phyloP scores from a whole-genome alignment of 2,888 invertebrate species.

The Macaria notata region DNA sequence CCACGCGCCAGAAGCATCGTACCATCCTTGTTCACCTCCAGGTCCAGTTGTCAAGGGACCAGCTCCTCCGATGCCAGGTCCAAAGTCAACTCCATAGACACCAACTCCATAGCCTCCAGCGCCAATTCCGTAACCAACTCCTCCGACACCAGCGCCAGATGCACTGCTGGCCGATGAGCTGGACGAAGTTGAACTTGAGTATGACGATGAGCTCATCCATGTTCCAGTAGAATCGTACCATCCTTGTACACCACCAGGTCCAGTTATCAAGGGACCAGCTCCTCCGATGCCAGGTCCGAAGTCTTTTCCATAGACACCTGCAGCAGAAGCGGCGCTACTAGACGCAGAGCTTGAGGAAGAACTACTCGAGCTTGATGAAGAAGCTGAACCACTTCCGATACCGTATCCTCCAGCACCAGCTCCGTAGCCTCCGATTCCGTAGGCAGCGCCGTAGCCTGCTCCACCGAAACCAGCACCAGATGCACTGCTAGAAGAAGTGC shows the following conservation, averaged over 20 bases:
- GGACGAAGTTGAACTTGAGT: background rate
- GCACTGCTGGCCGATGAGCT: background rate
- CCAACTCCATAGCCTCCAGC: conserved; percentile 8
- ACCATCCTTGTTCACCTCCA: background rate
- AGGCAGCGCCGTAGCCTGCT: background rate
- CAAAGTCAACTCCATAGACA: background rate
- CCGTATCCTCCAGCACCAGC: background rate
- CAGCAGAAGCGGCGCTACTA: no score
- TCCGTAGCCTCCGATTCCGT: background rate
- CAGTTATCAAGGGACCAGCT: background rate
- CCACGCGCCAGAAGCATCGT: no score
- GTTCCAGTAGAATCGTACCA: background rate
- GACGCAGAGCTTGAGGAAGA: no score
- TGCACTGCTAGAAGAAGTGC: background rate
- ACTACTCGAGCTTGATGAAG: no score
- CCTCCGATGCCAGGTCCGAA: background rate
- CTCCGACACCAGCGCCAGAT: background rate
- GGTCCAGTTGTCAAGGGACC: conserved; percentile 18
- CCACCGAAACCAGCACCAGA: conserved; percentile 3
- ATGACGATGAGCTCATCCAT: background rate
- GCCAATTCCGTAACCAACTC: background rate
- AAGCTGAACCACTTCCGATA: no score
- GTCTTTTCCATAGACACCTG: background rate
- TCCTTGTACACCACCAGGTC: background rate
- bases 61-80: conserved; percentile 3